Evolutionary conservation across 1,140 invertebrate species (phyloP).

Genomic region (Diploscapter pachys): DNA sequence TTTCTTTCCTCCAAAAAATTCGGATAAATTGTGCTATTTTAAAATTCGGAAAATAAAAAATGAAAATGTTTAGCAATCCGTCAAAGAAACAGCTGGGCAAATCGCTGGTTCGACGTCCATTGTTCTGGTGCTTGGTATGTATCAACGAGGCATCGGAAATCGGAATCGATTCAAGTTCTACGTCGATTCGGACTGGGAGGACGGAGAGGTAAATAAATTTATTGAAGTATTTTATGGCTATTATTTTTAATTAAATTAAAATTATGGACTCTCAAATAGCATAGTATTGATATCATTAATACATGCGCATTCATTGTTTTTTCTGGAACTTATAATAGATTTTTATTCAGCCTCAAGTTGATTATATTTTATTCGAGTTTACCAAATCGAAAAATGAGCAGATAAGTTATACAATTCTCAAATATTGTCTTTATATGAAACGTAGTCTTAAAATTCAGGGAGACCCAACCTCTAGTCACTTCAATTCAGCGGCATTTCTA

Average conservation of each 20-base stretch:
- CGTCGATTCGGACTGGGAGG: conserved; percentile 27
- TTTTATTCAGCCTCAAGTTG: no score
- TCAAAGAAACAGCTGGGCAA: conserved; percentile 11
- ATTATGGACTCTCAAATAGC: no score
- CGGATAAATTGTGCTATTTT: no score
- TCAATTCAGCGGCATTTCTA: conserved; percentile 3
- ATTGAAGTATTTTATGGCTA: no score
- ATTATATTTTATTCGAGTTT: no score
- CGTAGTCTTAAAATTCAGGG: no score
- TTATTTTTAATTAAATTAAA: no score
- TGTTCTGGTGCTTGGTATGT: conserved; percentile 23
- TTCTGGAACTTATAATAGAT: no score
- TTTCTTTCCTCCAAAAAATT: no score
- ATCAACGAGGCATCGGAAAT: conserved; percentile 7
- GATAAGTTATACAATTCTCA: conserved; percentile 13
- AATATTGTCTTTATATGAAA: not conserved
- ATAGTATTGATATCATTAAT: no score
- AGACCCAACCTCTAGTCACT: conserved; percentile 2
- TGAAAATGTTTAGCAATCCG: conserved; percentile 12
- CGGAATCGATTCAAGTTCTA: conserved; percentile 23
- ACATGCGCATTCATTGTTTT: no score
- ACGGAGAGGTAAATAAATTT: not conserved
- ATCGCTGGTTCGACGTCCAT: conserved; percentile 5
- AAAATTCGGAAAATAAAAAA: not conserved
- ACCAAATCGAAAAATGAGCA: no score